Percentiles rank a stretch among this genome's conserved stretches.
These are phyloP conservation scores for Ectobius pallidus DNA, from an alignment of 2,888 invertebrate species.

Conservation along the genomic window DNA sequence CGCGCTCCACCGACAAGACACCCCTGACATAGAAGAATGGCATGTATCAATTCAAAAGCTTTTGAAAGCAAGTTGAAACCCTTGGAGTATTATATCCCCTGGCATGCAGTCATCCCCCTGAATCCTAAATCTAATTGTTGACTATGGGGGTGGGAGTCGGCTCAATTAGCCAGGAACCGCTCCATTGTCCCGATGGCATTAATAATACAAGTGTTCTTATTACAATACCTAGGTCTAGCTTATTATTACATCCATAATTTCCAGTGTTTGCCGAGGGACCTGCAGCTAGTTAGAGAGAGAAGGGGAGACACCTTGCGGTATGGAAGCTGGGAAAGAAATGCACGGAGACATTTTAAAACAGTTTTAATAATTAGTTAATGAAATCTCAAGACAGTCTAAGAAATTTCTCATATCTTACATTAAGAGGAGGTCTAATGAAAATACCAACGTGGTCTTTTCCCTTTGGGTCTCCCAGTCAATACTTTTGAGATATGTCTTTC, in stretches of 20 bases:
- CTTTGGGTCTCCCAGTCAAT: too few species aligned
- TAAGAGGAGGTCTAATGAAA: too few species aligned
- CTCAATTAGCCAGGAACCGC: constrained; percentile 37
- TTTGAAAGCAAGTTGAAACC: constrained; percentile 5
- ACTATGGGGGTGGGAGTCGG: constrained; percentile 16
- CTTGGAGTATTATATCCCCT: constrained; percentile 1
- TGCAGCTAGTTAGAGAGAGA: constrained; percentile 6
- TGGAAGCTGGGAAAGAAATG: background rate
- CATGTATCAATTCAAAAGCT: constrained; percentile 21
- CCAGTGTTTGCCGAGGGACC: background rate
- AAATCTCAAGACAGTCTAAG: too few species aligned
- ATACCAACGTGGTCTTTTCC: too few species aligned
- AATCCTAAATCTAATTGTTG: constrained; percentile 36
- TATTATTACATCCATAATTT: constrained; percentile 31
- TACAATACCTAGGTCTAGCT: constrained; percentile 21
- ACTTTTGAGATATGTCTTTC: too few species aligned
- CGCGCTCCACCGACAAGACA: too few species aligned
- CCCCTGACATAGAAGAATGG: constrained; percentile 6
- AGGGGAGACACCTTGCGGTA: background rate
- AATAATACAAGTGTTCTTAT: constrained; percentile 21
- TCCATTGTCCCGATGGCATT: constrained; percentile 34
- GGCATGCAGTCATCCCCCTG: background rate
- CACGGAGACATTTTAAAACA: too few species aligned
- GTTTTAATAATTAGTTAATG: too few species aligned
- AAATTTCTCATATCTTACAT: too few species aligned